Evolutionary conservation across 2,113 vertebrate species (phyloP).

Genomic region (Alexandromys fortis): DNA sequence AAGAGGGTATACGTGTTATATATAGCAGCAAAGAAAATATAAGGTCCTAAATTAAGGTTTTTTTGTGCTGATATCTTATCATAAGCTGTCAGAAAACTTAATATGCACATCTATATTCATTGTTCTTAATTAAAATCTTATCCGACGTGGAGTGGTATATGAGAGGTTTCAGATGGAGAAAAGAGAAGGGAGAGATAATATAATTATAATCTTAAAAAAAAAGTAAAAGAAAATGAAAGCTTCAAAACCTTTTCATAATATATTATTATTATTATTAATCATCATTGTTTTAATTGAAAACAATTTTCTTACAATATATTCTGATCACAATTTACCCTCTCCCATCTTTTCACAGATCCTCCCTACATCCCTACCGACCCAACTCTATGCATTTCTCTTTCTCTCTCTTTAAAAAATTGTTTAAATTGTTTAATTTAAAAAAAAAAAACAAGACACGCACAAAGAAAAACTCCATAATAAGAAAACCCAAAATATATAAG

Average conservation of each 20-base stretch:
- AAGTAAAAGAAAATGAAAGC: neutral
- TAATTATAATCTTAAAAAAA: neutral
- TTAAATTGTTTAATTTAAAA: no score
- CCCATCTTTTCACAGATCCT: neutral
- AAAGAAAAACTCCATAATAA: neutral
- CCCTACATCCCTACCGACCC: neutral
- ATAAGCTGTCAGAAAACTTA: neutral
- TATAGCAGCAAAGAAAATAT: neutral
- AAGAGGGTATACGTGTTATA: neutral
- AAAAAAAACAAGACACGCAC: neutral
- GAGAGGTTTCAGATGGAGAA: neutral
- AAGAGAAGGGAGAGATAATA: neutral
- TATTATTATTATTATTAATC: neutral
- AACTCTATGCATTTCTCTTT: neutral
- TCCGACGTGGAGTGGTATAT: neutral
- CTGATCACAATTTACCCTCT: neutral
- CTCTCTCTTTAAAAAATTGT: neutral
- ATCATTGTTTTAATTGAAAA: neutral
- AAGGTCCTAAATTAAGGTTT: neutral
- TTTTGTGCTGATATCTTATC: no score
- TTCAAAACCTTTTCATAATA: neutral
- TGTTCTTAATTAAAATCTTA: neutral
- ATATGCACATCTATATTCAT: no score
- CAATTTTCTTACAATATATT: neutral
- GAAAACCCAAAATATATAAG: neutral